These are phyloP conservation scores for Sternarchorhynchus goeldii DNA, from an alignment of 2,797 vertebrate genomes.

Conservation along the genomic window DNA sequence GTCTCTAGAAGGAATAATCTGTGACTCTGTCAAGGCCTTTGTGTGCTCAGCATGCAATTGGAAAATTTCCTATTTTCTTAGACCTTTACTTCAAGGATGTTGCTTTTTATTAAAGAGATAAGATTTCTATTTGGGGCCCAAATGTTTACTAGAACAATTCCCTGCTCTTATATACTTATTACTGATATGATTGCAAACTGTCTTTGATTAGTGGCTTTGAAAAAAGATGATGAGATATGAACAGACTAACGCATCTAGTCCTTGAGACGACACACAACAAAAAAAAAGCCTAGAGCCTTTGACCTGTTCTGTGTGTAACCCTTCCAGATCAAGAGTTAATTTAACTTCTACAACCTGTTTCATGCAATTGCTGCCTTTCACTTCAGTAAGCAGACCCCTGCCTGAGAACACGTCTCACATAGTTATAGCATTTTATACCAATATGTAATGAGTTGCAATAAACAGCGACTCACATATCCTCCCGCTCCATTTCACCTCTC, in stretches of 20 bases:
- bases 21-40: not conserved
- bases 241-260: too few species aligned
- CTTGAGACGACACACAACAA: too few species aligned
- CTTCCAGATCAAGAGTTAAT: constrained; percentile 45
- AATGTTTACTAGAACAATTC: not conserved
- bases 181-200: not conserved
- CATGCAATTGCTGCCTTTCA: constrained; percentile 54
- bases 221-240: too few species aligned
- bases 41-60: not conserved
- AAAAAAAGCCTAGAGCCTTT: too few species aligned
- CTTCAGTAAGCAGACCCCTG: constrained; percentile 39
- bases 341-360: constrained; percentile 46
- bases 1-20: not conserved
- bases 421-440: too few species aligned
- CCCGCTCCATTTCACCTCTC: not conserved
- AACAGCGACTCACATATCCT: too few species aligned
- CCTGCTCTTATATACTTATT: not conserved
- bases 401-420: constrained; percentile 22
- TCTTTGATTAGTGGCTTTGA: too few species aligned
- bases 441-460: too few species aligned
- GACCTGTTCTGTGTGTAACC: not conserved
- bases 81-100: not conserved
- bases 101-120: not conserved
- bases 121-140: not conserved
- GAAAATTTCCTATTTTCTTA: not conserved